phyloP scores from a whole-genome alignment of 2,113 vertebrate species.

The Piliocolobus tephrosceles region DNA sequence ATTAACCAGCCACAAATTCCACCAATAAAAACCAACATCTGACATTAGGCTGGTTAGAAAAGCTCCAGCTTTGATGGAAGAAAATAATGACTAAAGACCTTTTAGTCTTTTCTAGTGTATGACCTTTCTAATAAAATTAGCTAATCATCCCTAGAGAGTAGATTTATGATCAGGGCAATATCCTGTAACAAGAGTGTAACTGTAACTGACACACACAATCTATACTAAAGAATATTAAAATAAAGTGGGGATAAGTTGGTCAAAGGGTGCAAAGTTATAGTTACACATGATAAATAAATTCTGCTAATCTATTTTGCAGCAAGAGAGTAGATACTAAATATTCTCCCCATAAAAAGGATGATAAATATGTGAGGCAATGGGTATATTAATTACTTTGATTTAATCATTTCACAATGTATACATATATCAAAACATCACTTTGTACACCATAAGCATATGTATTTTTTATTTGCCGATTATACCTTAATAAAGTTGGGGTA shows the following conservation, averaged over 20 bases:
- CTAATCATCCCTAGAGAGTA: neutral
- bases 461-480: neutral
- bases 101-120: neutral
- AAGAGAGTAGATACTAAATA: neutral
- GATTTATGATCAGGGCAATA: neutral
- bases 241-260: neutral
- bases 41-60: constrained; percentile 10
- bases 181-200: neutral
- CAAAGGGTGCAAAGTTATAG: neutral
- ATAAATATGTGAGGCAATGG: neutral
- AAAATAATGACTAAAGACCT: neutral
- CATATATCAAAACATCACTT: neutral
- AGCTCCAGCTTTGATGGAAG: neutral
- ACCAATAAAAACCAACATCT: constrained; percentile 17
- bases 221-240: neutral
- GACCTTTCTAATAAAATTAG: constrained; percentile 29
- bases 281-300: neutral
- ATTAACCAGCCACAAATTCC: neutral
- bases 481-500: neutral
- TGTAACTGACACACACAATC: neutral
- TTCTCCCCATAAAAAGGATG: neutral
- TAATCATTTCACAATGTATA: neutral
- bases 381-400: neutral
- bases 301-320: neutral
- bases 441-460: neutral